These are phyloP conservation scores for Rallus crepitans DNA, from an alignment of 2,797 vertebrate genomes.

Conservation along the genomic window DNA sequence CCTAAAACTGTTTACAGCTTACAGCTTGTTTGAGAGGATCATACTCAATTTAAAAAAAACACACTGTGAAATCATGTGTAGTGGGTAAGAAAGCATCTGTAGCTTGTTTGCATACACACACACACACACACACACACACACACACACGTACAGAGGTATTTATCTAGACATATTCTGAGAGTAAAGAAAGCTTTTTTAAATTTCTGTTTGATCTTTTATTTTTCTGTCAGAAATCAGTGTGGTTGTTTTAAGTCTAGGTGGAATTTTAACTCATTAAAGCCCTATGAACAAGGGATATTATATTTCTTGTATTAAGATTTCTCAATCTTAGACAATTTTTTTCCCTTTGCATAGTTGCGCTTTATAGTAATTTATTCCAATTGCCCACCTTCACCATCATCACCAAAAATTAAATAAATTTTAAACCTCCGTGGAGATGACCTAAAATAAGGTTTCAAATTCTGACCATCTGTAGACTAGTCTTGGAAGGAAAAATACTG, in stretches of 20 bases:
- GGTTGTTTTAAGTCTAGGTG: not conserved
- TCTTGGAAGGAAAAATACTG: not conserved
- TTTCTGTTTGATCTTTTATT: not conserved
- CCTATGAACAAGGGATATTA: not conserved
- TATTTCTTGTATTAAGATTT: not conserved
- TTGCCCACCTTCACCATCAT: not conserved
- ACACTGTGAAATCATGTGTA: not conserved
- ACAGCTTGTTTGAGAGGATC: not conserved
- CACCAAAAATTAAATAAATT: not conserved
- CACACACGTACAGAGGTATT: fast-evolving
- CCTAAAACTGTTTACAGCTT: not conserved
- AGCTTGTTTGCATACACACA: not conserved
- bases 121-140: fast-evolving
- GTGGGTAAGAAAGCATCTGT: not conserved
- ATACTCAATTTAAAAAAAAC: not conserved
- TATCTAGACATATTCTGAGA: not conserved
- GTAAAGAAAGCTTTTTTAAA: not conserved
- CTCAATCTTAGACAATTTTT: not conserved
- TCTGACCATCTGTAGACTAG: not conserved
- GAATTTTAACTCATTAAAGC: not conserved
- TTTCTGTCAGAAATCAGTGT: not conserved
- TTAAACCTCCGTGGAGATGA: not conserved
- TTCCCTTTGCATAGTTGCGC: not conserved
- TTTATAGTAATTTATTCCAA: not conserved
- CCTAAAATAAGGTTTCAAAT: not conserved